phyloP scores from a whole-genome alignment of 2,113 vertebrate species.

The Podiceps cristatus region DNA sequence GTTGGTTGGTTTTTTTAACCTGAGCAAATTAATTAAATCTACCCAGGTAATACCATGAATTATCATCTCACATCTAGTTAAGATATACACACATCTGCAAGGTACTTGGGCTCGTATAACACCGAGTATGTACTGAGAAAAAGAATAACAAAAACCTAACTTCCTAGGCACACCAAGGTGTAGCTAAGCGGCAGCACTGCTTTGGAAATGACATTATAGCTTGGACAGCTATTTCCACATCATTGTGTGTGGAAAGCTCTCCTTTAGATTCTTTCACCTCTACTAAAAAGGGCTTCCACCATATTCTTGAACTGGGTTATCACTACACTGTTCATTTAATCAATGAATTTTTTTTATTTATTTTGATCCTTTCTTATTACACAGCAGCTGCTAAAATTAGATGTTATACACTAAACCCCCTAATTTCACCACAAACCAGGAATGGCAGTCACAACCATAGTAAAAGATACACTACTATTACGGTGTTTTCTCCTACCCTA shows the following conservation, averaged over 20 bases:
- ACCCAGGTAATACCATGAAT: not conserved
- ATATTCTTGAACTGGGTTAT: not conserved
- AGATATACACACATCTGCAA: not conserved
- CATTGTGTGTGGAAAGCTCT: not conserved
- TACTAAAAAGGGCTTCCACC: not conserved
- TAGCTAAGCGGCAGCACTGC: not conserved
- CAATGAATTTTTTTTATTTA: not conserved
- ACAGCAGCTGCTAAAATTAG: not conserved
- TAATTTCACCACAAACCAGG: not conserved
- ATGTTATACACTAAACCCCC: not conserved
- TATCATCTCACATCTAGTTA: not conserved
- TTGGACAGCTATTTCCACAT: not conserved
- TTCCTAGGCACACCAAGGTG: not conserved
- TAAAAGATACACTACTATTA: not conserved
- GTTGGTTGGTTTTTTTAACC: not conserved
- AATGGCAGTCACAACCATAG: not conserved
- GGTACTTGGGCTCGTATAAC: not conserved
- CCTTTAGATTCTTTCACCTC: not conserved
- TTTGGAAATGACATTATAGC: not conserved
- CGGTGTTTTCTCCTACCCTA: not conserved
- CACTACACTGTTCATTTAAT: not conserved
- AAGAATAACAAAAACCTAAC: not conserved
- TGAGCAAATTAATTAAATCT: not conserved
- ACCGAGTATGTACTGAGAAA: not conserved
- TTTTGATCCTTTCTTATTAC: not conserved